Evolutionary conservation across 2,888 invertebrate species (phyloP).

Genomic region (Apotomis capreana): DNA sequence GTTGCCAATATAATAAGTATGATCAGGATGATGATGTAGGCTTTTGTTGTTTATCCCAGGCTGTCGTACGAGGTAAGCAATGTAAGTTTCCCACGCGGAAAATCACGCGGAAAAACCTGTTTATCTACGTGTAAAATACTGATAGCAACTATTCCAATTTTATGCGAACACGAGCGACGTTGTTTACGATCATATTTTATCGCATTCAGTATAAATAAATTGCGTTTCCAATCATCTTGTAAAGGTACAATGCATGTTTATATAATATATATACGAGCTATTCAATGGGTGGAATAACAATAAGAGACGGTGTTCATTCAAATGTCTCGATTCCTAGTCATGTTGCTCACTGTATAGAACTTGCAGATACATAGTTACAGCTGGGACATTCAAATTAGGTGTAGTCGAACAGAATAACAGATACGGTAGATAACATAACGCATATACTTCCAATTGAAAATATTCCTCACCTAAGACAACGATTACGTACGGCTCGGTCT

Average conservation of each 20-base stretch:
- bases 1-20: no score
- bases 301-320: constrained; percentile 33
- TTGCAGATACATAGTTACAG: constrained; percentile 11
- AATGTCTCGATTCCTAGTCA: constrained; percentile 27
- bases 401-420: constrained; percentile 5
- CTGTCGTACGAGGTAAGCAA: no score
- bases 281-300: constrained; percentile 31
- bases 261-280: constrained; percentile 17
- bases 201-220: constrained; percentile 27
- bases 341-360: constrained; percentile 15
- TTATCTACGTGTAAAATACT: background rate
- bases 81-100: no score
- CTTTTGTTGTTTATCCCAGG: no score
- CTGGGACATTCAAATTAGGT: constrained; percentile 19
- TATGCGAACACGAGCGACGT: background rate
- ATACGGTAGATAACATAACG: background rate
- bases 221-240: constrained; percentile 2
- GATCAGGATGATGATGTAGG: no score
- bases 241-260: constrained; percentile 10
- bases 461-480: no score
- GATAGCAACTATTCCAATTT: constrained; percentile 3
- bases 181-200: constrained; percentile 10
- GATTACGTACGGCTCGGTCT: no score
- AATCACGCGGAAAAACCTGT: background rate
- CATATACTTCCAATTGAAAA: background rate